These are phyloP conservation scores for Brachionichthys hirsutus DNA, from an alignment of 2,113 vertebrate species.

Conservation along the genomic window DNA sequence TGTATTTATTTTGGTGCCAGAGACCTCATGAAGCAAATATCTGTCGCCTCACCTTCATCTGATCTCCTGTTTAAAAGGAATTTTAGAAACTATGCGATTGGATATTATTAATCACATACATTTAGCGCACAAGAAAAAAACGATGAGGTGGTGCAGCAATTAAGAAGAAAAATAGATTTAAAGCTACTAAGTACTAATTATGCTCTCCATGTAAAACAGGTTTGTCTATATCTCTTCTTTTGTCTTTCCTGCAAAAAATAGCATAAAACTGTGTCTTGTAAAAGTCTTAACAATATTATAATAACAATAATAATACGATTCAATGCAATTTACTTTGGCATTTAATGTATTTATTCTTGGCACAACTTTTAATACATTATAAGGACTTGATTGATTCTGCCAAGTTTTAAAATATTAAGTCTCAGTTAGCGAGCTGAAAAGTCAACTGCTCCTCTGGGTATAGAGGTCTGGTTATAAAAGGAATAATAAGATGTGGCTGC, in stretches of 20 bases:
- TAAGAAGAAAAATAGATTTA: too few relatives aligned
- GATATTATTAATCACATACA: constrained; percentile 12
- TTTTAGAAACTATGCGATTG: constrained; percentile 36
- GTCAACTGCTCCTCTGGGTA: constrained; percentile 50
- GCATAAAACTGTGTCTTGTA: neutral
- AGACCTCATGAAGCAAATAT: constrained; percentile 1
- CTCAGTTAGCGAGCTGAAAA: constrained; percentile 25
- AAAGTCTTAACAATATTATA: neutral
- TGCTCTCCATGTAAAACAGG: too few relatives aligned
- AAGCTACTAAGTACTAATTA: neutral
- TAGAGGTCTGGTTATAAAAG: constrained; percentile 55
- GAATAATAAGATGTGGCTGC: constrained; percentile 67
- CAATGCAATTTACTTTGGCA: too few relatives aligned
- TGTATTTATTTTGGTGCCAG: too few relatives aligned
- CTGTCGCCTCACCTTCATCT: constrained; percentile 14
- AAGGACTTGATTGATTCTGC: constrained; percentile 21
- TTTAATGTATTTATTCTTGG: too few relatives aligned
- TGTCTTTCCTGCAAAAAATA: neutral
- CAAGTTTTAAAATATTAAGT: constrained; percentile 39
- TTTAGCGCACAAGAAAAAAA: too few relatives aligned
- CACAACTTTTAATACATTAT: constrained; percentile 40
- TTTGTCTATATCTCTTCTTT: neutral
- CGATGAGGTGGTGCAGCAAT: too few relatives aligned
- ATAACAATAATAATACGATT: too few relatives aligned
- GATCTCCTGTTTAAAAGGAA: constrained; percentile 15